phyloP scores from a whole-genome alignment of 2,888 invertebrate species.

The Temnothorax ravouxi region DNA sequence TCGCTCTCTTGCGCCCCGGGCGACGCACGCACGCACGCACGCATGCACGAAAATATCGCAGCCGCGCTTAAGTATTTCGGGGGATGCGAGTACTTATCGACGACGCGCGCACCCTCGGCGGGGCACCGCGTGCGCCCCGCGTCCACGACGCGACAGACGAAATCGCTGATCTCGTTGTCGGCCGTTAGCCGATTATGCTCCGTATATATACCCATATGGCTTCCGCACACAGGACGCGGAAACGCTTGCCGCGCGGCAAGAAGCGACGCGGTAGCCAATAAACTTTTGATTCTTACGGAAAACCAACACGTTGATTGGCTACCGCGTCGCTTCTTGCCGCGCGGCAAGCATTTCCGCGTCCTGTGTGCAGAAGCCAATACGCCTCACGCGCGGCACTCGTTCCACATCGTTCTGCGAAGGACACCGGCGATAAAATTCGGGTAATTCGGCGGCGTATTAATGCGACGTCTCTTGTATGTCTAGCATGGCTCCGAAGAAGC shows the following conservation, averaged over 20 bases:
- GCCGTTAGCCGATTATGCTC: conserved; percentile 24
- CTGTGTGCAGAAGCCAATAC: too few relatives aligned
- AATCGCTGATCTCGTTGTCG: neutral
- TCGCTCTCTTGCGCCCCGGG: conserved; percentile 42
- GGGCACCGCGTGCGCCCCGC: neutral
- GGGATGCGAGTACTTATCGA: conserved; percentile 32
- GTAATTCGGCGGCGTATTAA: neutral
- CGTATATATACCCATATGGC: neutral
- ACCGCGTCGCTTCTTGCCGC: too few relatives aligned
- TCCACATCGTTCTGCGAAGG: conserved; percentile 14
- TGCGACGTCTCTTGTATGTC: conserved; percentile 25
- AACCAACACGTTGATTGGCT: too few relatives aligned
- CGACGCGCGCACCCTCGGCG: conserved; percentile 4
- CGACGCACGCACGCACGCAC: conserved; percentile 5
- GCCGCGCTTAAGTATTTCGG: conserved; percentile 52
- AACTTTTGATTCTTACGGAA: too few relatives aligned
- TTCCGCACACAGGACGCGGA: too few relatives aligned
- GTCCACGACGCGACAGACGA: conserved; percentile 28
- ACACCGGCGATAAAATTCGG: neutral
- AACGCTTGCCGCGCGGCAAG: too few relatives aligned
- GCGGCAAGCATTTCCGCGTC: too few relatives aligned
- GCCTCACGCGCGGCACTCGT: conserved; percentile 38
- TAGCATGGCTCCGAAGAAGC: conserved; percentile 95
- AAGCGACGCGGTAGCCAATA: too few relatives aligned
- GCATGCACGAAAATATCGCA: conserved; percentile 27